phyloP scores from a whole-genome alignment of 2,888 invertebrate species.

The Eristalinus sepulchralis region DNA sequence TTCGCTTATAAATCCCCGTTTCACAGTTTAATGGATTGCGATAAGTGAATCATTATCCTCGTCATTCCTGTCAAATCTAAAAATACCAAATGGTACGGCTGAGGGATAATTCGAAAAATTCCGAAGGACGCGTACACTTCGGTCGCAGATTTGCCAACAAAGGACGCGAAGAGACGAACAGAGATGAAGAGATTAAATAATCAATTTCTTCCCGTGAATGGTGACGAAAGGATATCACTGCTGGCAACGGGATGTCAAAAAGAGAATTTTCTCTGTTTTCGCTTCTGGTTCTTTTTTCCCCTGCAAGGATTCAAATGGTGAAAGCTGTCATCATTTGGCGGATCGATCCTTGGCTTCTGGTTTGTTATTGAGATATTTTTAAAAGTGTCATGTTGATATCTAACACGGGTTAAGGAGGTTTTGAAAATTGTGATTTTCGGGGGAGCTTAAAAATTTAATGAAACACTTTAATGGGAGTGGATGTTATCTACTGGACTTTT shows the following conservation, averaged over 20 bases:
- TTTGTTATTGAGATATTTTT: background rate
- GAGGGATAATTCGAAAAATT: constrained; percentile 19
- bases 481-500: no score
- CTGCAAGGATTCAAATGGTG: background rate
- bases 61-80: constrained; percentile 44
- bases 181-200: constrained; percentile 16
- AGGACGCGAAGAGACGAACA: background rate
- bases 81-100: constrained; percentile 18
- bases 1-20: constrained; percentile 50
- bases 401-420: no score
- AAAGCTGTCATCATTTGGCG: background rate
- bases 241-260: constrained; percentile 11
- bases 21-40: constrained; percentile 64
- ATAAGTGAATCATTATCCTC: constrained; percentile 65
- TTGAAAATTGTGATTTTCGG: no score
- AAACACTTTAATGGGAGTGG: no score
- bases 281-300: constrained; percentile 15
- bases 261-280: background rate
- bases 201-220: constrained; percentile 18
- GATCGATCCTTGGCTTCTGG: background rate
- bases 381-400: background rate
- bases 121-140: background rate
- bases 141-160: background rate
- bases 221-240: background rate
- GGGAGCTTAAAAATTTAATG: no score